phyloP scores from a whole-genome alignment of 92 coral and sea anemone species.

The Metridium senile region DNA sequence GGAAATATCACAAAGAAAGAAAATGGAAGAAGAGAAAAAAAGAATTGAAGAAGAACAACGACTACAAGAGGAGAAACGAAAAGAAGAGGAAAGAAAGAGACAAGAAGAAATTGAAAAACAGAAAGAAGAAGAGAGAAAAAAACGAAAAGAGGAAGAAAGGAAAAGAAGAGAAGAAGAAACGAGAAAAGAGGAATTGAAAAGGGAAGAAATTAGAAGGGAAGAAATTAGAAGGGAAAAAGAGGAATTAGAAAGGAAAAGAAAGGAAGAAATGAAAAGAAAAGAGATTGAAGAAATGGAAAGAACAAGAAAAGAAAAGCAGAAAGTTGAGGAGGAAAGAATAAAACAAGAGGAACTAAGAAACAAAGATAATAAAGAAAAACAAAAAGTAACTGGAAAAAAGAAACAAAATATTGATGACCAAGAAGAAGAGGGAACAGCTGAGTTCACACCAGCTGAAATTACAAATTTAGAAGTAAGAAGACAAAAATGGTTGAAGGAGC shows the following conservation, averaged over 20 bases:
- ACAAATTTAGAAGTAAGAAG: slow-evolving; percentile 57
- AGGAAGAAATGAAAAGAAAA: neutral
- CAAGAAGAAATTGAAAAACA: neutral
- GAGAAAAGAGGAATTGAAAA: neutral
- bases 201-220: neutral
- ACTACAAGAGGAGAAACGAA: neutral
- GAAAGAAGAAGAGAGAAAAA: neutral
- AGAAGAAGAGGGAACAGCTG: slow-evolving; percentile 1
- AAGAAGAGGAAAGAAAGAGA: slow-evolving; percentile 11
- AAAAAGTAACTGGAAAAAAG: neutral
- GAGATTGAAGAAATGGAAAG: neutral
- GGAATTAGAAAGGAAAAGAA: too few species aligned
- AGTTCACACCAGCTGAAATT: slow-evolving; percentile 8
- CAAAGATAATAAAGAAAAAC: neutral
- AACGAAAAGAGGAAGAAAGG: neutral
- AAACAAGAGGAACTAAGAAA: neutral
- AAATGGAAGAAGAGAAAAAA: slow-evolving; percentile 26
- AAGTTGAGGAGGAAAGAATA: slow-evolving; percentile 8
- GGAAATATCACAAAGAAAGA: neutral
- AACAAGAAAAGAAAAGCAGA: neutral
- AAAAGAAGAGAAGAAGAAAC: neutral
- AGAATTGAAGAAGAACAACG: slow-evolving; percentile 15
- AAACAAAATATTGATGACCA: slow-evolving; percentile 5
- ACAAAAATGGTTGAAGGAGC: slow-evolving; percentile 76
- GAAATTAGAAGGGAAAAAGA: neutral